Evolutionary conservation across 2,113 vertebrate species (phyloP).

Genomic region (Trochalopteron elliotii): DNA sequence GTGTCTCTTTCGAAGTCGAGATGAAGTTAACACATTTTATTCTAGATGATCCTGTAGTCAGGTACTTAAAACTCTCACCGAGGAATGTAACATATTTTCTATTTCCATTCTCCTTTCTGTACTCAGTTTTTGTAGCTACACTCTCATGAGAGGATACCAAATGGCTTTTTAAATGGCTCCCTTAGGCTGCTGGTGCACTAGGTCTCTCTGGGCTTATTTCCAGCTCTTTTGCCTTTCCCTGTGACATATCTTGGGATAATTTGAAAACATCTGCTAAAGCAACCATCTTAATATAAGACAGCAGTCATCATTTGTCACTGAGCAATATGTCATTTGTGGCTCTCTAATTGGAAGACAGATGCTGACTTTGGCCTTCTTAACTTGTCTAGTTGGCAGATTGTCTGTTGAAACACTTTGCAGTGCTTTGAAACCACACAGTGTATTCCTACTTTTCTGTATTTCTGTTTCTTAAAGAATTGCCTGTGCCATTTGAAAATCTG

Average conservation of each 20-base stretch:
- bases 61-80: neutral
- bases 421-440: neutral
- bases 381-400: conserved; percentile 1
- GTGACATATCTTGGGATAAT: conserved; percentile 58
- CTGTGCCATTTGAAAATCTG: neutral
- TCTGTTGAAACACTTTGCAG: neutral
- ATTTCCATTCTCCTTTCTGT: neutral
- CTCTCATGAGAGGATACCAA: neutral
- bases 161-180: conserved; percentile 32
- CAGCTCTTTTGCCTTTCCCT: conserved; percentile 48
- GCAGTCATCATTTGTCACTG: conserved; percentile 9
- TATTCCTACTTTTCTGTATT: conserved; percentile 9
- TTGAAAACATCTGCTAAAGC: conserved; percentile 69
- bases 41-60: neutral
- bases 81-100: neutral
- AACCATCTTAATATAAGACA: conserved; percentile 49
- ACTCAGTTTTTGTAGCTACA: neutral
- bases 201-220: conserved; percentile 57
- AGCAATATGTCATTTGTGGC: conserved; percentile 35
- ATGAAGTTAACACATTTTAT: neutral
- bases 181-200: conserved; percentile 39
- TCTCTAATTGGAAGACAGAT: conserved; percentile 12
- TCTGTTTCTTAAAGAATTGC: neutral
- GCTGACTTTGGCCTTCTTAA: conserved; percentile 25
- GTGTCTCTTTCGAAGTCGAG: neutral